These are phyloP conservation scores for Incurvaria masculella DNA, from an alignment of 2,888 invertebrate genomes.

Conservation along the genomic window DNA sequence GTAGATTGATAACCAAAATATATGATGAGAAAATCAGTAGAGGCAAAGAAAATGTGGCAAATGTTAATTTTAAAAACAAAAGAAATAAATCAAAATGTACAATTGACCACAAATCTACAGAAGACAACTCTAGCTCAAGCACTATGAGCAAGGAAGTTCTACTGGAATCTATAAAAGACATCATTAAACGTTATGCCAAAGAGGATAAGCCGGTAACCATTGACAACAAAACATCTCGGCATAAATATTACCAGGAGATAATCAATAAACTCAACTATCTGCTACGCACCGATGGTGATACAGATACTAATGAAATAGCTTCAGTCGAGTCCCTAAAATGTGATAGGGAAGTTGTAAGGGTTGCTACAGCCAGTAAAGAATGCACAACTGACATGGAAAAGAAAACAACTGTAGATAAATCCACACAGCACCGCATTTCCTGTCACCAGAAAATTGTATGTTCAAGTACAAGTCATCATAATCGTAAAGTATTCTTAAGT, in stretches of 20 bases:
- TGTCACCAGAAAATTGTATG: neutral
- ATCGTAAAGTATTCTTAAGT: slow-evolving; percentile 6
- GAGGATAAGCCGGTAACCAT: slow-evolving; percentile 30
- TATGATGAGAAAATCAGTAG: no score
- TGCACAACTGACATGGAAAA: neutral
- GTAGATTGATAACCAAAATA: no score
- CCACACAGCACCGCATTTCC: neutral
- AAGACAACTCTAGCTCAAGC: slow-evolving; percentile 2
- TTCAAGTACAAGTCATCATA: neutral
- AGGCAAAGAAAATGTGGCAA: neutral
- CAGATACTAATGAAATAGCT: slow-evolving; percentile 9
- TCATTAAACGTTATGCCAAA: slow-evolving; percentile 44
- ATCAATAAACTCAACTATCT: slow-evolving; percentile 39
- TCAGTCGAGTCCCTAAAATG: no score
- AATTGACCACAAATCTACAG: neutral
- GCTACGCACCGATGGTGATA: slow-evolving; percentile 39
- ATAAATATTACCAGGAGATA: slow-evolving; percentile 37
- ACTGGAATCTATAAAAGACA: slow-evolving; percentile 36
- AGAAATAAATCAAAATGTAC: neutral
- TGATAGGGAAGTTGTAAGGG: neutral
- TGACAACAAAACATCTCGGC: slow-evolving; percentile 25
- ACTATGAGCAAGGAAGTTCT: slow-evolving; percentile 26
- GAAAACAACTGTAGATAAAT: neutral
- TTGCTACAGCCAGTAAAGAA: neutral
- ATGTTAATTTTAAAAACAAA: neutral